These are phyloP conservation scores for Asobara japonica DNA, from an alignment of 1,140 invertebrate genomes.

Conservation along the genomic window DNA sequence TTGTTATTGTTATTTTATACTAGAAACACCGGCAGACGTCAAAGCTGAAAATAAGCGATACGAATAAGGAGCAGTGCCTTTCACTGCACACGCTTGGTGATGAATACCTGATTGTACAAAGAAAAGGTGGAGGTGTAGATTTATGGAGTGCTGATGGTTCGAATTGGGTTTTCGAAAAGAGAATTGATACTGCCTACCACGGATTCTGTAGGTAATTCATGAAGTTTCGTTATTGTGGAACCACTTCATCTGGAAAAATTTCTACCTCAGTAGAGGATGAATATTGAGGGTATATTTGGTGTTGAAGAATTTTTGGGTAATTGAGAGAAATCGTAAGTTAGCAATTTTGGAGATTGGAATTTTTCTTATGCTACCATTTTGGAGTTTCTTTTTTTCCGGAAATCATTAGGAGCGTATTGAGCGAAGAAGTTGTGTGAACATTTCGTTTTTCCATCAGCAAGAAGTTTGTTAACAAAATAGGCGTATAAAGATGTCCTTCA, in stretches of 20 bases:
- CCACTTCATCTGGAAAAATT: not conserved
- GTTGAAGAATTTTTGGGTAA: too few species aligned
- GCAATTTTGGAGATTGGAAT: too few species aligned
- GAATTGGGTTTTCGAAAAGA: conserved; percentile 69
- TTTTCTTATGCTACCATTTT: too few species aligned
- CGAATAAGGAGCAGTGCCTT: conserved; percentile 69
- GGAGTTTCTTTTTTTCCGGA: too few species aligned
- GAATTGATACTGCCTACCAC: conserved; percentile 69
- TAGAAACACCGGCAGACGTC: conserved; percentile 72
- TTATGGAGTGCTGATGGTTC: conserved; percentile 72
- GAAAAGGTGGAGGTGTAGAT: conserved; percentile 75
- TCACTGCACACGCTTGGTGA: conserved; percentile 67
- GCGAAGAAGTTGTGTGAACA: too few species aligned
- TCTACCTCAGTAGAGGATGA: too few species aligned
- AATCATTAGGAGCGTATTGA: too few species aligned
- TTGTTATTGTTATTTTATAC: not conserved
- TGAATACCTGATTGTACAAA: conserved; percentile 73
- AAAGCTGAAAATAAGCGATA: conserved; percentile 62
- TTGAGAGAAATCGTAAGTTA: too few species aligned
- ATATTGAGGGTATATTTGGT: too few species aligned
- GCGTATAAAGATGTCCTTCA: too few species aligned
- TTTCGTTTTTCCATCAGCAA: too few species aligned
- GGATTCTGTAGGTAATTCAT: conserved; percentile 70
- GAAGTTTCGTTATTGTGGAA: conserved; percentile 12
- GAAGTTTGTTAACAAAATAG: too few species aligned